phyloP scores from a whole-genome alignment of 92 coral and sea anemone genomes.

The Epizoanthus stellaris region DNA sequence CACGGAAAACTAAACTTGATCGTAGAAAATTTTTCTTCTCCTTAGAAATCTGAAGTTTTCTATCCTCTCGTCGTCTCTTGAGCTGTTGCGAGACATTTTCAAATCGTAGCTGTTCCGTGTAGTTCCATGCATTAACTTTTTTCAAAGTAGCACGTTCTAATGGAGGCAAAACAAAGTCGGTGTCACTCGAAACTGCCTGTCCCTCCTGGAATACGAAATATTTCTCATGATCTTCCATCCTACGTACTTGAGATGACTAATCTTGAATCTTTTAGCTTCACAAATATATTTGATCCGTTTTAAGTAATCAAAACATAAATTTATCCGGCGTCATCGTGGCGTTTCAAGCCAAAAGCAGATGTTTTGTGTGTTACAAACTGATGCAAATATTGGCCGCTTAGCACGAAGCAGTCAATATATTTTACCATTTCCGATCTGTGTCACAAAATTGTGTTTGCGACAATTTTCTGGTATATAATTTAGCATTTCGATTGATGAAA shows the following conservation, averaged over 20 bases:
- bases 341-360: conserved; percentile 5
- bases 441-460: not conserved
- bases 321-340: not conserved
- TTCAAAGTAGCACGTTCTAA: conserved; percentile 52
- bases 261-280: not conserved
- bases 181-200: conserved; percentile 1
- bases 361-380: not conserved
- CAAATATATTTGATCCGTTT: conserved; percentile 1
- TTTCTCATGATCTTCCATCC: conserved; percentile 14
- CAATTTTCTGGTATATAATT: conserved; percentile 1
- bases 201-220: not conserved
- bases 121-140: conserved; percentile 48
- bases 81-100: conserved; percentile 51
- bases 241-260: not conserved
- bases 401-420: conserved; percentile 6
- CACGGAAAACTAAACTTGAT: conserved; percentile 52
- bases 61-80: conserved; percentile 56
- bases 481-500: conserved; percentile 1
- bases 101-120: conserved; percentile 49
- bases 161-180: conserved; percentile 59
- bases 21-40: conserved; percentile 53
- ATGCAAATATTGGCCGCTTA: not conserved
- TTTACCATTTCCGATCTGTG: conserved; percentile 14
- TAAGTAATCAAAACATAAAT: not conserved
- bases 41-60: conserved; percentile 45